Evolutionary conservation across 2,888 invertebrate genomes (phyloP), one percentile per base, ranked within the genome.

Genomic region (Thera obeliscata): DNA sequence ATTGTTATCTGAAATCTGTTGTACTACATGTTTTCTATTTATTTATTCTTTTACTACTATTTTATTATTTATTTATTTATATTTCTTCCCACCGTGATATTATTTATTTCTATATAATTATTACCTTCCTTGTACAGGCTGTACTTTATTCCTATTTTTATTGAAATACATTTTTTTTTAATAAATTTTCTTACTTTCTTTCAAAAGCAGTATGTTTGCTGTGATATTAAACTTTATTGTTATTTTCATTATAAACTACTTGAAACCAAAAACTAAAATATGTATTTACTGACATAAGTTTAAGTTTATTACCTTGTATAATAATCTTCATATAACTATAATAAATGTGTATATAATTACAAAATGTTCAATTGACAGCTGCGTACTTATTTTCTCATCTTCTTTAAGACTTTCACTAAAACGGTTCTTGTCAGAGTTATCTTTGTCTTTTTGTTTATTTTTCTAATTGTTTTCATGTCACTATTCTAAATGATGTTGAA

Each of bases 171-270:
- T 48, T 48, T 48, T 11, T 11, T 48, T 48, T 2, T 48, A 48
- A 48, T 3, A n/a, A 3, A n/a, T 50, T 4, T 48, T 50, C 63
- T 12, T 56, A 57, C 35, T 57, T 41, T 70, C 33, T 52, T 64
- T 64, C 12, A n/a, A 9, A 67, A 78, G 90, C 88, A 81, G 89
- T 90, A 90, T 88, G 76, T 78, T 63, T 86, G 77, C 90, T 90
- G 90, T 90, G 90, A 90, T 90, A 87, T 77, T 76, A 33, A 38
- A 57, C 69, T 64, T 70, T 70, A 61, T 61, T 64, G 22, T 57
- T 65, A 35, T 33, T 38, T 55, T 22, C 50, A 52, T 73, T 66
- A 61, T 73, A 72, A 56, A 46, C 41, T 77, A 57, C 61, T 56
- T 64, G 57, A 72, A 70, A 79, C 76, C 79, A 80, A 78, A 80